phyloP scores from a whole-genome alignment of 2,113 vertebrate species.

The Sinocyclocheilus anophthalmus region DNA sequence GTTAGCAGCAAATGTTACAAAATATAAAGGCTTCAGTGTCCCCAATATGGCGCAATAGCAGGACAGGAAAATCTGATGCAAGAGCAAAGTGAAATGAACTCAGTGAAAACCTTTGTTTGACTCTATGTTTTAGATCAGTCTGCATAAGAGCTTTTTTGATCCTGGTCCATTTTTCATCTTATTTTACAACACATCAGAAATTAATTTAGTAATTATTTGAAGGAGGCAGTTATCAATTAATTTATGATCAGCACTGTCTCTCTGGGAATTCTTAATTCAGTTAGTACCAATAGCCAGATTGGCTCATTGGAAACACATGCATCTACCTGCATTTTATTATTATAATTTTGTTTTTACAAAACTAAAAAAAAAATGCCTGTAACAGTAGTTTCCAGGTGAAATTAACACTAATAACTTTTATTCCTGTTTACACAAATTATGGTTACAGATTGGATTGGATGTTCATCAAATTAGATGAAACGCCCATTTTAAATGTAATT shows the following conservation, averaged over 20 bases:
- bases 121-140: not conserved
- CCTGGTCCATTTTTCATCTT: not conserved
- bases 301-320: not conserved
- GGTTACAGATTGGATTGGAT: too few relatives aligned
- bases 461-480: too few relatives aligned
- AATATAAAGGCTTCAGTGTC: not conserved
- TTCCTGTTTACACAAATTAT: too few relatives aligned
- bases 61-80: not conserved
- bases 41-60: conserved; percentile 6
- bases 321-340: too few relatives aligned
- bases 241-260: not conserved
- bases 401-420: too few relatives aligned
- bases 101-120: not conserved
- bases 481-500: too few relatives aligned
- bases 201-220: not conserved
- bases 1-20: conserved; percentile 6
- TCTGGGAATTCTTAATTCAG: not conserved
- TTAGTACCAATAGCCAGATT: not conserved
- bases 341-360: too few relatives aligned
- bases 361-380: too few relatives aligned
- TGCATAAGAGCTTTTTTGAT: not conserved
- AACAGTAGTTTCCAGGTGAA: too few relatives aligned
- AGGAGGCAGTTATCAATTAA: not conserved
- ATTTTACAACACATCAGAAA: not conserved
- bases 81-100: conserved; percentile 21